phyloP scores from a whole-genome alignment of 2,797 vertebrate species.

The Microcaecilia unicolor region DNA sequence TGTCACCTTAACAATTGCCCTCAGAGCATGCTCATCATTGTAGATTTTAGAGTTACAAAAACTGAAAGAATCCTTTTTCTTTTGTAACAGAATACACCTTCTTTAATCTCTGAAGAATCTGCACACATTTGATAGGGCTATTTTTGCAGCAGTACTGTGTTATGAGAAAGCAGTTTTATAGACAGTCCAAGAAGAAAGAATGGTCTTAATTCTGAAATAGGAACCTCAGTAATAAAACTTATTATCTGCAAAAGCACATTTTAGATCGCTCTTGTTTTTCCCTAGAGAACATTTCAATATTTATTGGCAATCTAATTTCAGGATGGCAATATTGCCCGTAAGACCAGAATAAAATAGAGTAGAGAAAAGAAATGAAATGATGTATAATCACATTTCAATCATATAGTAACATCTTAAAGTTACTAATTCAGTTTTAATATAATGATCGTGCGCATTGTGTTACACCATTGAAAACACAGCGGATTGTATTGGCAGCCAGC shows the following conservation, averaged over 20 bases:
- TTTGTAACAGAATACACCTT: too few species aligned
- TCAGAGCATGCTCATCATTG: too few species aligned
- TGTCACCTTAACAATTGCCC: too few species aligned
- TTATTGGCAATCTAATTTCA: constrained; percentile 40
- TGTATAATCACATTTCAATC: background rate
- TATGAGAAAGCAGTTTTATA: too few species aligned
- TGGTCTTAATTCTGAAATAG: constrained; percentile 23
- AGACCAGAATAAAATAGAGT: constrained; percentile 17
- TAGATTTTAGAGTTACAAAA: too few species aligned
- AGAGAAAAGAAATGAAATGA: constrained; percentile 15
- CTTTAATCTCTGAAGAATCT: too few species aligned
- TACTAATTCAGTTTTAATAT: constrained; percentile 24
- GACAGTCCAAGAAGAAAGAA: constrained; percentile 24
- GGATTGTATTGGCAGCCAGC: background rate
- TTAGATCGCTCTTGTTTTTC: constrained; percentile 51
- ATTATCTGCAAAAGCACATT: constrained; percentile 41
- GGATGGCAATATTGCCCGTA: constrained; percentile 21
- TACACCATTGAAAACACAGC: constrained; percentile 15
- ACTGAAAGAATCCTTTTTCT: too few species aligned
- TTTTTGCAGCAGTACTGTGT: too few species aligned
- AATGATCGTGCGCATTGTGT: constrained; percentile 10
- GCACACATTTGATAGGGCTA: too few species aligned
- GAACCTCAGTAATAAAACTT: constrained; percentile 31
- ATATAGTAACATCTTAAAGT: constrained; percentile 35
- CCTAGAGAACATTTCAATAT: constrained; percentile 42